Evolutionary conservation across 2,888 invertebrate species (phyloP).

Genomic region (Liopterus haemorrhoidalis): DNA sequence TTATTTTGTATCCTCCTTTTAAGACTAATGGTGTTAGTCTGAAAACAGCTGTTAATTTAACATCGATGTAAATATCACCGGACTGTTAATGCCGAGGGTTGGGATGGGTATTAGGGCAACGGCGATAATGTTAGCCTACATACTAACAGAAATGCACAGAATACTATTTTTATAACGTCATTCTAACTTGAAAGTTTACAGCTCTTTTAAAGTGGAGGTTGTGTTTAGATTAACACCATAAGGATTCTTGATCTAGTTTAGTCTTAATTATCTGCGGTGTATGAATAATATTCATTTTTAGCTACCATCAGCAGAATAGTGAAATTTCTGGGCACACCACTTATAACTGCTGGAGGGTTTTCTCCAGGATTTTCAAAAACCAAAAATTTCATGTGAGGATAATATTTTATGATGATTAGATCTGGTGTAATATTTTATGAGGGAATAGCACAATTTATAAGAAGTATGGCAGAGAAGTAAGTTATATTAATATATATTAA

Average conservation of each 20-base stretch:
- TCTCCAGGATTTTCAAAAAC: conserved; percentile 70
- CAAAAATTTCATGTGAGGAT: no score
- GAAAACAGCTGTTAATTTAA: neutral
- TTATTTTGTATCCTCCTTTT: neutral
- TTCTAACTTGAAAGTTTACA: no score
- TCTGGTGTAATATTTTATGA: conserved; percentile 68
- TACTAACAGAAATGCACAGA: no score
- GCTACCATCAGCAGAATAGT: conserved; percentile 74
- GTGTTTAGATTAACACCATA: neutral
- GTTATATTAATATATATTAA: no score
- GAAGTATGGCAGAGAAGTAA: conserved; percentile 64
- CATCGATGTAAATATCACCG: no score
- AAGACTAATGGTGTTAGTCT: conserved; percentile 1
- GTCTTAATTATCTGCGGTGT: conserved; percentile 4
- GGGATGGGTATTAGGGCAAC: no score
- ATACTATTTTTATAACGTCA: no score
- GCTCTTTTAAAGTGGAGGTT: no score
- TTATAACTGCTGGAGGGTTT: conserved; percentile 76
- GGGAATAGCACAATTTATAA: conserved; percentile 65
- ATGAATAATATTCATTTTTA: conserved; percentile 44
- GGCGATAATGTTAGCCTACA: no score
- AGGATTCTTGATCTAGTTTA: neutral
- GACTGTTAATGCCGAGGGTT: no score
- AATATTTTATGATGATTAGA: conserved; percentile 73
- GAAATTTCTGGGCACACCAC: conserved; percentile 70